These are phyloP conservation scores for Ameiurus melas DNA, from an alignment of 2,113 vertebrate genomes.

Conservation along the genomic window DNA sequence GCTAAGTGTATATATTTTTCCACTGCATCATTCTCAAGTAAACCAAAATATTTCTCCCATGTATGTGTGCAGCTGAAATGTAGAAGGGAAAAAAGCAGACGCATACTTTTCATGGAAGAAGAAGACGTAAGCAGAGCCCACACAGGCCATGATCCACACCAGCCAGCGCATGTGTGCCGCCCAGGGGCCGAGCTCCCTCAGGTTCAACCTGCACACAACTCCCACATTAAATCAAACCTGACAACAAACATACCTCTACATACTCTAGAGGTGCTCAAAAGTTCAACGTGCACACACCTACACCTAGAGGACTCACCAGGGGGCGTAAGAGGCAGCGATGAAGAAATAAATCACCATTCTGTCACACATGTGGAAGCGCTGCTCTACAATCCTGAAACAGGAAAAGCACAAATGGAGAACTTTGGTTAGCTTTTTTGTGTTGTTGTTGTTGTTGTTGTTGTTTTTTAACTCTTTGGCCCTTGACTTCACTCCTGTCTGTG, in stretches of 20 bases:
- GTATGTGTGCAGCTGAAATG: not conserved
- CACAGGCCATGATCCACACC: conserved; percentile 94
- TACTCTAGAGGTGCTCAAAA: not conserved
- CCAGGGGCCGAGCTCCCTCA: conserved; percentile 92
- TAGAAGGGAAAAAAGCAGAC: not conserved
- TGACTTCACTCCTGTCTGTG: not conserved
- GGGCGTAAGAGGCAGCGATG: conserved; percentile 91
- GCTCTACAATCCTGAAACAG: conserved; percentile 81
- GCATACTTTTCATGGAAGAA: conserved; percentile 91
- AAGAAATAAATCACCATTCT: conserved; percentile 98
- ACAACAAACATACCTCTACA: conserved; percentile 16
- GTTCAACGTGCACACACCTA: not conserved
- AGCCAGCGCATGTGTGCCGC: conserved; percentile 94
- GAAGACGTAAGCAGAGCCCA: conserved; percentile 88
- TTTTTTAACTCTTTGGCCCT: not conserved
- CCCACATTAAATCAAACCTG: conserved; percentile 7
- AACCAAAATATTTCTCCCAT: no score
- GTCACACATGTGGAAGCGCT: conserved; percentile 94
- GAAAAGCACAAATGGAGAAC: conserved; percentile 33
- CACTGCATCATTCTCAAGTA: not conserved
- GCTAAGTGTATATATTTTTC: not conserved
- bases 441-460: not conserved
- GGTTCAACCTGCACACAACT: conserved; percentile 81
- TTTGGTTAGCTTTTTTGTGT: not conserved
- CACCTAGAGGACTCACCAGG: conserved; percentile 80